Base-by-base conservation (phyloP, 2,888 invertebrate genomes). In the Hypena proboscidalis region DNA sequence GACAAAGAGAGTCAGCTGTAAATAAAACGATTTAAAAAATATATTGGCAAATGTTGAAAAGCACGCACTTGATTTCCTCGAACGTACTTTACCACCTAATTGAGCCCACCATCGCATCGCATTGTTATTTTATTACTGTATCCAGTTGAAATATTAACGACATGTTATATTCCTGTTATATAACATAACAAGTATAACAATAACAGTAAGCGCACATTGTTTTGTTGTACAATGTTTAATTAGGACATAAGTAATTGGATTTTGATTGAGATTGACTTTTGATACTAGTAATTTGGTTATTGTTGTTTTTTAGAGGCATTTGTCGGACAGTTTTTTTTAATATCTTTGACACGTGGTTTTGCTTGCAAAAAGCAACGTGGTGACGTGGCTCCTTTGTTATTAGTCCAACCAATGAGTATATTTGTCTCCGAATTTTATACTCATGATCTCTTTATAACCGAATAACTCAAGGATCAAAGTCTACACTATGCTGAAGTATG, bases 141-240 rank as follows among this genome's bases (percentile, higher is more conserved):
- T 80, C 82, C 82, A 80, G 83, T 81, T 81, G 83, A 83, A 80
- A 82, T 82, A 81, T 83, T 77, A 80, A 78, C 78, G 75, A 63
- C 64, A 75, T 66, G 70, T 70, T 74, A 71, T 72, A 73, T 71
- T 72, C 74, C 54, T 50, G 49, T 43, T 33, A 44, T 48, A 52
- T 55, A 52, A 47, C 42, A 40, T 53, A 56, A 44, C 49, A 50
- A 20, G 29, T 14, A 41, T 41, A 41, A 35, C 41, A 41, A 23
- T 43, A 55, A 50, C 59, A 43, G 65, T 70, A 72, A 71, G 53
- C 55, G 61, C 56, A 48, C 51, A 31, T 13, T 58, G 54, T 52
- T 59, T 29, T 31, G 48, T 46, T 53, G 37, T 44, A 39, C 47
- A 36, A 11, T 29, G 41, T 63, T 58, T 63, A 67, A 63, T 67